phyloP scores from a whole-genome alignment of 1,140 invertebrate genomes.

The Drosophila parvula region DNA sequence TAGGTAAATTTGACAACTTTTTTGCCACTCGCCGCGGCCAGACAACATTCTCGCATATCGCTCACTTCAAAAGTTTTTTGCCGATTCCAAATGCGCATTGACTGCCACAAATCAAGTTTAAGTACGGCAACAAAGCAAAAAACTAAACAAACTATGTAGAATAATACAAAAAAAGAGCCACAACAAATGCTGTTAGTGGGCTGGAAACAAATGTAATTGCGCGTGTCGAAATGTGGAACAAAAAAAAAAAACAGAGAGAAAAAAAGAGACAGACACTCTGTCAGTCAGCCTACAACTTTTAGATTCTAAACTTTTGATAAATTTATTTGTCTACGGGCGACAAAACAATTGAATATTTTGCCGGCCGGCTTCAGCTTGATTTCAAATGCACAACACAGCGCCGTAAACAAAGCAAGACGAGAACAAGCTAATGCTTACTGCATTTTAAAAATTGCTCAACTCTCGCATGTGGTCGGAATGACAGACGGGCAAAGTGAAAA shows the following conservation, averaged over 20 bases:
- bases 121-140: conserved; percentile 40
- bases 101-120: conserved; percentile 63
- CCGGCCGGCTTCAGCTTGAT: conserved; percentile 46
- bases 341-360: conserved; percentile 53
- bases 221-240: conserved; percentile 68
- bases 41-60: conserved; percentile 31
- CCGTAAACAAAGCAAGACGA: conserved; percentile 2
- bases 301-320: conserved; percentile 54
- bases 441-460: conserved; percentile 53
- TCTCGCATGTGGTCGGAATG: conserved; percentile 36
- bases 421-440: conserved; percentile 31
- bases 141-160: conserved; percentile 51
- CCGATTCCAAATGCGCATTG: conserved; percentile 50
- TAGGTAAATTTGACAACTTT: conserved; percentile 63
- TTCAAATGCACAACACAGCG: conserved; percentile 50
- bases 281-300: conserved; percentile 32
- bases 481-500: conserved; percentile 34
- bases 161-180: conserved; percentile 39
- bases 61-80: conserved; percentile 55
- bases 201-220: conserved; percentile 63
- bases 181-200: conserved; percentile 39
- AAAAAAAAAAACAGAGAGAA: conserved; percentile 1
- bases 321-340: conserved; percentile 46
- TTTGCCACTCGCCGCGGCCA: conserved; percentile 46
- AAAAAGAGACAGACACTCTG: conserved; percentile 13